Evolutionary conservation across 2,888 invertebrate species (phyloP), one percentile per base, ranked within the genome.

Genomic region (Andrena fulva): DNA sequence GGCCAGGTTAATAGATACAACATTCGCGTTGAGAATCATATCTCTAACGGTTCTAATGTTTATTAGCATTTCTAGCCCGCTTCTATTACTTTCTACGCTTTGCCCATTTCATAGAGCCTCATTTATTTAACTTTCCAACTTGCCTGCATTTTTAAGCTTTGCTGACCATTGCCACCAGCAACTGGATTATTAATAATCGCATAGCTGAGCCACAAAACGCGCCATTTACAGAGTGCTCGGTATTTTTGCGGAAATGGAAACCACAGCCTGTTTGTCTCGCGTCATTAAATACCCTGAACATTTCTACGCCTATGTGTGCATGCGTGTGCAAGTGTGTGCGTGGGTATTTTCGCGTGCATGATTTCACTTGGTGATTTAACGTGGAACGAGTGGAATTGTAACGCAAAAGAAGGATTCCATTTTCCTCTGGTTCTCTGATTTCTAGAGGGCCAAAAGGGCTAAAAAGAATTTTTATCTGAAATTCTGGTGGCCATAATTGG

Each of bases 161-260:
- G 48, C 33, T 0, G 6, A 4, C 5, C 35, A 50, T 42, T 60
- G 29, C 59, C 7, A 42, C 27, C 33, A 60, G 31, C 24, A 27
- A 54, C 27, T 48, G 20, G 60, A 63, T 76, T 68, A 63, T 68
- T 72, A 77, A 52, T 80, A 74, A 77, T 74, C 74, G 54, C 42
- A 16, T 8, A 3, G 33, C 50, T 48, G 31, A 50, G 31, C 60
- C 54, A 35, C 42, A 27, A 67, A 71, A 52, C 72, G 29, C 78
- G 60, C 54, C 63, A 84, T 71, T 67, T 48, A 60, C 29, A 29
- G 27, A 42, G 74, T 69, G 20, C 31, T 50, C 27, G 82, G 78
- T 76, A 74, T 87, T 85, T 82, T 82, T 77, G 76, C 84, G 88
- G 88, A 88, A 88, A 88, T 85, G 79, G 77, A 87, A 87, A 85